Base-by-base conservation (phyloP, 2,888 invertebrate species). In the Acanthoscelides obtectus region DNA sequence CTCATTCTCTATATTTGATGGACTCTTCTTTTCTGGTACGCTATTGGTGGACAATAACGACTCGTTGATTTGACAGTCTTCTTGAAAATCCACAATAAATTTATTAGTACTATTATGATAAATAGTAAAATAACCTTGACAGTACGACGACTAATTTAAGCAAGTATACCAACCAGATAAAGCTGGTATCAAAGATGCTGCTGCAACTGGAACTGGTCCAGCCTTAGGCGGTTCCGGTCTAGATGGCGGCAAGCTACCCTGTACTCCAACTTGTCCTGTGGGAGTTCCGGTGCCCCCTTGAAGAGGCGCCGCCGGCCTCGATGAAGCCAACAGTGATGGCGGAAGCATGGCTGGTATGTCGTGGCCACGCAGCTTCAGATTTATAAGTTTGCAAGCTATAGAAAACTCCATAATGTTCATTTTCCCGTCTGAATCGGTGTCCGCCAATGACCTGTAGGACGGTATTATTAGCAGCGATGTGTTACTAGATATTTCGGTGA, bases 381-480 rank as follows among this genome's bases (percentile, higher is more conserved):
- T 96, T 72, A 98, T 97, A 76, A 90, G 88, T 88, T 98, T 98
- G 89, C 99, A 98, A 69, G 99, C 99, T 80, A 99, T 96, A 77
- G 97, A 97, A 86, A 99, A 99, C 87, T 99, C 99, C 81, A 94
- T 93, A 70, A 97, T 91, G 82, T 98, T 95, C 90, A 99, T 92
- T 87, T 96, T 96, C 0, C 99, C 99, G 88, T 99, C 99, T 20
- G 95, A 92, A 85, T 99, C 96, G 67, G 97, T 94, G 85, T 99
- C 99, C 0, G 99, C 96, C 68, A 99, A 86, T 17, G 89, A 89
- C 96, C 96, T 90, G 85, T 81, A 19, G 69, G 20, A 4, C 66
- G 20, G 20, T n/a, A 22, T 22, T 20, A 19, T 3, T n/a, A n/a
- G n/a, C n/a, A 63, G 8, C 8, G 63, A 63, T 63, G 63, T 8